Percentiles rank a stretch among this genome's conserved stretches.
Evolutionary conservation across 2,113 vertebrate genomes (phyloP).

Genomic region (Hydrolagus affinis): DNA sequence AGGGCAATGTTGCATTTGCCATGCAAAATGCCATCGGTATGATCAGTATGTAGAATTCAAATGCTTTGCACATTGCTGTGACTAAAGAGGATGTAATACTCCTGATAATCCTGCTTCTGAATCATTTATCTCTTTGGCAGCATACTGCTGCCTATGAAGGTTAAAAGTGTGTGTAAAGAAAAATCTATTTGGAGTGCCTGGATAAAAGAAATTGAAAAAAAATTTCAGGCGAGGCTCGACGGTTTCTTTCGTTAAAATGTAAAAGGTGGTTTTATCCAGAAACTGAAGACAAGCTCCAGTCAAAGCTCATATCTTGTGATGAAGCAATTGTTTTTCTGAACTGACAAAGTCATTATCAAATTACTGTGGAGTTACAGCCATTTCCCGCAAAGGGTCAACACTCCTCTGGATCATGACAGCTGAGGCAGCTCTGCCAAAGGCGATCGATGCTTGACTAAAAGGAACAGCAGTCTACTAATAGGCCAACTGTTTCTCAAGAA

Average conservation of each 20-base stretch:
- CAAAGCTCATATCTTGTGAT: conserved; percentile 35
- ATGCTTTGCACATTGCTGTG: not conserved
- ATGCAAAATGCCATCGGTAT: not conserved
- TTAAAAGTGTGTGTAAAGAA: not conserved
- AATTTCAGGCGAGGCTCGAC: not conserved
- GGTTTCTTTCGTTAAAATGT: not conserved
- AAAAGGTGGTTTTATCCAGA: conserved; percentile 33
- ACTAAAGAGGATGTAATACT: not conserved
- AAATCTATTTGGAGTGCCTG: not conserved
- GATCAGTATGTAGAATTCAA: not conserved
- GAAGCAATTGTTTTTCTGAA: conserved; percentile 43
- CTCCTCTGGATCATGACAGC: conserved; percentile 45
- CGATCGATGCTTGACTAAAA: conserved; percentile 51
- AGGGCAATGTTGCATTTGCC: not conserved
- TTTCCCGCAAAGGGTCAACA: conserved; percentile 49
- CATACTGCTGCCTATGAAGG: not conserved
- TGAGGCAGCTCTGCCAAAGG: conserved; percentile 42
- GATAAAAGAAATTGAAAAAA: not conserved
- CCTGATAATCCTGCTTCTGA: not conserved
- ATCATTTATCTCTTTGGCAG: conserved; percentile 3
- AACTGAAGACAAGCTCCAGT: conserved; percentile 37
- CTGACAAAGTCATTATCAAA: conserved; percentile 49
- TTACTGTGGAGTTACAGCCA: conserved; percentile 44
- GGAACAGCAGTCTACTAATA: conserved; percentile 51
- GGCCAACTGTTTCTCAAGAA: conserved; percentile 36